Evolutionary conservation across 2,797 vertebrate species (phyloP).

Genomic region (Sebastolobus alascanus): DNA sequence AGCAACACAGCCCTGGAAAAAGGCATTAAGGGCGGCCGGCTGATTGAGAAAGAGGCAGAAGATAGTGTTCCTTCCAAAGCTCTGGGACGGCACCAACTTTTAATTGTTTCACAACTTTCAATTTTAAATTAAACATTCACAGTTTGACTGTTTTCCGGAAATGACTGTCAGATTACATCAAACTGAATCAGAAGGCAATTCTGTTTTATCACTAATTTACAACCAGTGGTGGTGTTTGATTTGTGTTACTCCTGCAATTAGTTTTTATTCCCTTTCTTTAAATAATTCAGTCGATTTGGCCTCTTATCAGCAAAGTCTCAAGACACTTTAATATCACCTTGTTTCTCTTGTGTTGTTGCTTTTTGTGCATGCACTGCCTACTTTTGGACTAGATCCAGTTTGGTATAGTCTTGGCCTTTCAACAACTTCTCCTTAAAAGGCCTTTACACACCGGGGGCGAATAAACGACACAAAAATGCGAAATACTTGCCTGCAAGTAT

Average conservation of each 20-base stretch:
- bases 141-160: conserved; percentile 24
- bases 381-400: background rate
- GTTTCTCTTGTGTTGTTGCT: background rate
- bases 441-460: fast-evolving
- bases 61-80: conserved; percentile 38
- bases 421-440: background rate
- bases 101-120: conserved; percentile 53
- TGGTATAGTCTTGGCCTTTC: background rate
- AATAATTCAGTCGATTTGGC: conserved; percentile 1
- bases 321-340: background rate
- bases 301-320: conserved; percentile 6
- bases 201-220: background rate
- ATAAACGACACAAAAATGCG: too few relatives aligned
- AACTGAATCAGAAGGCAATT: conserved; percentile 15
- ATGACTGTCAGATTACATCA: conserved; percentile 36
- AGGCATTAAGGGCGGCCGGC: conserved; percentile 12
- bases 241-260: conserved; percentile 6
- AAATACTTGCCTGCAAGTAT: too few relatives aligned
- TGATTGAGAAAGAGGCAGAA: conserved; percentile 30
- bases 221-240: background rate
- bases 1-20: conserved; percentile 44
- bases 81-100: conserved; percentile 43
- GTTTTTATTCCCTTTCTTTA: background rate
- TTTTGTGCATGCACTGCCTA: background rate
- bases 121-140: conserved; percentile 41